Conservation (phyloP, 2,113 vertebrate genomes). For the Colinus virginianus region DNA sequence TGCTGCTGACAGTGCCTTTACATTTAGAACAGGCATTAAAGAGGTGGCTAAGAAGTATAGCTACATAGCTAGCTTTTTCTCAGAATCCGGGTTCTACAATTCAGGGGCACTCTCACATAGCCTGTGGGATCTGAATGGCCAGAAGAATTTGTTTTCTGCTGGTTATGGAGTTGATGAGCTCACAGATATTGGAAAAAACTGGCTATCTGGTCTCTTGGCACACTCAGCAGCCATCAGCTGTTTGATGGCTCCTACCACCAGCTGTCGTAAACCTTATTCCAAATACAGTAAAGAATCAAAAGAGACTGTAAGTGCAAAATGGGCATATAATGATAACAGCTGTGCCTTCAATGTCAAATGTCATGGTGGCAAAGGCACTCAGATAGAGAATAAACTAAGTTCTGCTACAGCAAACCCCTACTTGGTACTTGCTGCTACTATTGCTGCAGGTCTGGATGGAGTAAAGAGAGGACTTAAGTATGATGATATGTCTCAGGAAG, state of each 20-base stretch:
- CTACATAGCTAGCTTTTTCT: conserved; percentile 91
- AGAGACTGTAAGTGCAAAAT: conserved; percentile 81
- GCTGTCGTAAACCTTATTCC: conserved; percentile 84
- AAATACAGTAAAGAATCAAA: conserved; percentile 85
- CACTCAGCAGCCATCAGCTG: conserved; percentile 93
- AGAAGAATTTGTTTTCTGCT: conserved; percentile 84
- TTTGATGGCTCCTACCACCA: conserved; percentile 86
- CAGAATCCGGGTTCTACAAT: conserved; percentile 87
- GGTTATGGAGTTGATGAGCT: conserved; percentile 74
- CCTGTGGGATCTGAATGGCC: conserved; percentile 86
- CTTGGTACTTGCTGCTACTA: conserved; percentile 88
- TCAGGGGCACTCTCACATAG: conserved; percentile 89
- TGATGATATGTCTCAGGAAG: conserved; percentile 66
- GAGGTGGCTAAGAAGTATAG: conserved; percentile 92
- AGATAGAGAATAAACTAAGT: conserved; percentile 90
- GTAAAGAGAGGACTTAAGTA: conserved; percentile 78
- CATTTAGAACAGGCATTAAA: conserved; percentile 92
- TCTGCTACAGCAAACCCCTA: conserved; percentile 94
- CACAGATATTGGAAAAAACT: conserved; percentile 85
- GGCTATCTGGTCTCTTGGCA: conserved; percentile 88
- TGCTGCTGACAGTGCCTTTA: conserved; percentile 91
- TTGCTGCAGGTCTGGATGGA: conserved; percentile 92
- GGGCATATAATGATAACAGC: conserved; percentile 90
- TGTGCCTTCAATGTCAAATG: conserved; percentile 90
- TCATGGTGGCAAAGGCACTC: conserved; percentile 84